Evolutionary conservation across 1,140 invertebrate genomes (phyloP).

Genomic region (Leucophenga varia): DNA sequence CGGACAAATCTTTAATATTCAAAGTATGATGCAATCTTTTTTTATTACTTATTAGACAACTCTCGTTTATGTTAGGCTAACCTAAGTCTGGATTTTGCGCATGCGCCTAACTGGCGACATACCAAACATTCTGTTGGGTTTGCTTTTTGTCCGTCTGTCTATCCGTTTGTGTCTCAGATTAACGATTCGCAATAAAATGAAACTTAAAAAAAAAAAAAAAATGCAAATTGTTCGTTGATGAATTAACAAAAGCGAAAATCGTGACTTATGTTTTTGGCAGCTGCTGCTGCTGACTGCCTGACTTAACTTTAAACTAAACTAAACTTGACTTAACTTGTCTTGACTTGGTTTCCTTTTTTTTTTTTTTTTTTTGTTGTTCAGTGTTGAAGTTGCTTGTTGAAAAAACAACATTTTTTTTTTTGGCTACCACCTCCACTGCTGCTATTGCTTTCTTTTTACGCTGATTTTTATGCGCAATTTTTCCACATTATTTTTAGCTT

Average conservation of each 20-base stretch:
- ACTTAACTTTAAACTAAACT: constrained; percentile 1
- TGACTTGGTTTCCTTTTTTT: constrained; percentile 10
- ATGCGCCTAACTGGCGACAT: constrained; percentile 19
- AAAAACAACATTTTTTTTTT: constrained; percentile 6
- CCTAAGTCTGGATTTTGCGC: no score
- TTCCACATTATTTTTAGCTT: no score
- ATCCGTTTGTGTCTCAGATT: constrained; percentile 22
- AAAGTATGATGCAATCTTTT: not conserved
- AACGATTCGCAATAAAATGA: constrained; percentile 41
- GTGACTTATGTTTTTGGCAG: constrained; percentile 55
- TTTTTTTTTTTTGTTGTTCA: constrained; percentile 10
- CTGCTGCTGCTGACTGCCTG: constrained; percentile 29
- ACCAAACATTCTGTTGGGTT: not conserved
- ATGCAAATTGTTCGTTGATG: constrained; percentile 55
- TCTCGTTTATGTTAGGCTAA: no score
- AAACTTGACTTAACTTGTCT: constrained; percentile 23
- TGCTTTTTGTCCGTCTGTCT: no score
- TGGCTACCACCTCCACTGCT: constrained; percentile 1
- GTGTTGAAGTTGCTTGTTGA: constrained; percentile 14
- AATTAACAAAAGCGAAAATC: constrained; percentile 55
- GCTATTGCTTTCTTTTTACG: no score
- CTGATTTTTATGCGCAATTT: no score
- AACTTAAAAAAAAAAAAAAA: constrained; percentile 34
- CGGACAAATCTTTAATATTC: no score
- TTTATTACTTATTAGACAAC: no score